Conservation (phyloP, 2,797 vertebrate genomes). For the Apogon hyalosoma region DNA sequence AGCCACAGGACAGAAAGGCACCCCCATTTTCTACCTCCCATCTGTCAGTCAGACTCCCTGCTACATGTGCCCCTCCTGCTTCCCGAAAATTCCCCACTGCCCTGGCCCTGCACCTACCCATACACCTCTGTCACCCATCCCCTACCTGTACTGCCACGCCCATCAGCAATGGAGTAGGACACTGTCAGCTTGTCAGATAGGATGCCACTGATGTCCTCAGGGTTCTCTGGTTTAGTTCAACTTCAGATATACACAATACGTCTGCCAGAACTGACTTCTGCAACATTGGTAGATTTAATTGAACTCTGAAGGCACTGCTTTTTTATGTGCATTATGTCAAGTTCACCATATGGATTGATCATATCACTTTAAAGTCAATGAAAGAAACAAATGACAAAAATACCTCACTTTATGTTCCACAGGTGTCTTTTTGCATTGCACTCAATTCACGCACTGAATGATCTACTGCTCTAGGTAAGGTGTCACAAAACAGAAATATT, state of each 20-base stretch:
- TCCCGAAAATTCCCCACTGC: slow-evolving; percentile 72
- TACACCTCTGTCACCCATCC: too few species aligned
- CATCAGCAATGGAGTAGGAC: slow-evolving; percentile 33
- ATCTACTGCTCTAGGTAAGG: too few species aligned
- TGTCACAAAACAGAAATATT: too few species aligned
- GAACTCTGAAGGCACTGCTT: too few species aligned
- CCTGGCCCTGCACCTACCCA: too few species aligned
- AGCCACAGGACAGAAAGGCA: slow-evolving; percentile 63
- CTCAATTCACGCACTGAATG: too few species aligned
- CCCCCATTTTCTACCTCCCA: slow-evolving; percentile 76
- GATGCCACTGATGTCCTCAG: slow-evolving; percentile 1
- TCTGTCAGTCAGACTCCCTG: slow-evolving; percentile 60
- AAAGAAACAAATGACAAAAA: not conserved
- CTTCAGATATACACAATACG: too few species aligned
- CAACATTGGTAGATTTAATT: too few species aligned
- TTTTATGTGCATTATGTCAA: too few species aligned
- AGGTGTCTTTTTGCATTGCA: too few species aligned
- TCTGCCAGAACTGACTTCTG: too few species aligned
- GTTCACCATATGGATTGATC: too few species aligned
- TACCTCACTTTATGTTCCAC: not conserved
- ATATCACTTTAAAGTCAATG: not conserved
- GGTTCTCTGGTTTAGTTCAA: not conserved
- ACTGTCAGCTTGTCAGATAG: slow-evolving; percentile 3
- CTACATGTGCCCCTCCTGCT: slow-evolving; percentile 63
- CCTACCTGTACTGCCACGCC: slow-evolving; percentile 40